Evolutionary conservation across 2,113 vertebrate genomes (phyloP).

Genomic region (Miniopterus natalensis): DNA sequence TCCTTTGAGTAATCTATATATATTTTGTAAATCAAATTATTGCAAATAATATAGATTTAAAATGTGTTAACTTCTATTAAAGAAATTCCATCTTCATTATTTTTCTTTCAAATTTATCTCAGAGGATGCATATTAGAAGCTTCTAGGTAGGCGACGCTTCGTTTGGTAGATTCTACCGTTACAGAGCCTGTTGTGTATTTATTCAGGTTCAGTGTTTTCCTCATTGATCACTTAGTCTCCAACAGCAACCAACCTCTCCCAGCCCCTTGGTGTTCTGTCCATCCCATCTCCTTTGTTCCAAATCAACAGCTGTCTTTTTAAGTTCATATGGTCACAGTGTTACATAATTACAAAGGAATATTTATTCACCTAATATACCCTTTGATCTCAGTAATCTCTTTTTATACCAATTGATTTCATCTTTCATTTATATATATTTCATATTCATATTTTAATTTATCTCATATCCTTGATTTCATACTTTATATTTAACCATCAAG

Average conservation of each 20-base stretch:
- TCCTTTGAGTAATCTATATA: neutral
- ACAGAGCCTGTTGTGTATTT: neutral
- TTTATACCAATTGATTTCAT: neutral
- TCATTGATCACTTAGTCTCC: neutral
- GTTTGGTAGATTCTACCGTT: no score
- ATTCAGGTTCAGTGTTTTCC: neutral
- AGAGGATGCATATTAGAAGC: neutral
- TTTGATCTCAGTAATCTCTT: neutral
- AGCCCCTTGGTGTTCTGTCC: neutral
- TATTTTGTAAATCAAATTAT: neutral
- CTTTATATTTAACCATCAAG: neutral
- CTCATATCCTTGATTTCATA: neutral
- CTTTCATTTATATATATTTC: neutral
- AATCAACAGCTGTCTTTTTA: neutral
- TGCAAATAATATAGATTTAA: neutral
- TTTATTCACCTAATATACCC: neutral
- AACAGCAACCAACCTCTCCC: neutral
- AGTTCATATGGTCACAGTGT: neutral
- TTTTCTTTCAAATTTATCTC: neutral
- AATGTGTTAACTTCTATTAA: neutral
- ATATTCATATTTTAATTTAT: neutral
- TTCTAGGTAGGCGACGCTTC: neutral
- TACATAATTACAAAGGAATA: neutral
- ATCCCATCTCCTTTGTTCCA: neutral
- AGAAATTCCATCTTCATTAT: neutral